These are phyloP conservation scores for Mesoligia furuncula DNA, from an alignment of 2,888 invertebrate genomes.

Conservation along the genomic window DNA sequence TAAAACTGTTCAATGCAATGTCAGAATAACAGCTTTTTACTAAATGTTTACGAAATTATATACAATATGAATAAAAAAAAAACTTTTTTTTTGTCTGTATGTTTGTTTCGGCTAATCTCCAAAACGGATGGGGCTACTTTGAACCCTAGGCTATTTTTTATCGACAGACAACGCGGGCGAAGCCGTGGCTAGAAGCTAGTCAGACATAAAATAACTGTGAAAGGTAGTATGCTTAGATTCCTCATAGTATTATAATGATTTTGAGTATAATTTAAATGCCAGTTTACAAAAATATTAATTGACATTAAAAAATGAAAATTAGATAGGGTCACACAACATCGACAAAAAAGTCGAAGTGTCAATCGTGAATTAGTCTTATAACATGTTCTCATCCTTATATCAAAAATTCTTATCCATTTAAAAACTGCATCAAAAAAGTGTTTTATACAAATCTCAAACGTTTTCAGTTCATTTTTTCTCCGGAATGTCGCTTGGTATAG, in stretches of 20 bases:
- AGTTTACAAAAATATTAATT: conserved; percentile 26
- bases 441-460: conserved; percentile 55
- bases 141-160: neutral
- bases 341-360: conserved; percentile 14
- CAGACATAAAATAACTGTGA: neutral
- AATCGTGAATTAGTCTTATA: conserved; percentile 18
- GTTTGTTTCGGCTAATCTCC: neutral
- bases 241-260: neutral
- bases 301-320: neutral
- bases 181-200: neutral
- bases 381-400: conserved; percentile 31
- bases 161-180: neutral
- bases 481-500: conserved; percentile 51
- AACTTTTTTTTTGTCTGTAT: too few relatives aligned
- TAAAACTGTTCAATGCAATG: too few relatives aligned
- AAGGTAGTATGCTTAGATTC: neutral
- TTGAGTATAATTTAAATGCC: conserved; percentile 5
- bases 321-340: neutral
- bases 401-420: conserved; percentile 44
- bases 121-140: too few relatives aligned
- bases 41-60: too few relatives aligned
- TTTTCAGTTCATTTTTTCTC: conserved; percentile 61
- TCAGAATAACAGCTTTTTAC: too few relatives aligned
- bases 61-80: too few relatives aligned
- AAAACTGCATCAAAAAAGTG: conserved; percentile 59